Evolutionary conservation across 92 coral and sea anemone genomes (phyloP), one percentile per base, ranked within the genome.

Genomic region (Parazoanthus atlanticus): DNA sequence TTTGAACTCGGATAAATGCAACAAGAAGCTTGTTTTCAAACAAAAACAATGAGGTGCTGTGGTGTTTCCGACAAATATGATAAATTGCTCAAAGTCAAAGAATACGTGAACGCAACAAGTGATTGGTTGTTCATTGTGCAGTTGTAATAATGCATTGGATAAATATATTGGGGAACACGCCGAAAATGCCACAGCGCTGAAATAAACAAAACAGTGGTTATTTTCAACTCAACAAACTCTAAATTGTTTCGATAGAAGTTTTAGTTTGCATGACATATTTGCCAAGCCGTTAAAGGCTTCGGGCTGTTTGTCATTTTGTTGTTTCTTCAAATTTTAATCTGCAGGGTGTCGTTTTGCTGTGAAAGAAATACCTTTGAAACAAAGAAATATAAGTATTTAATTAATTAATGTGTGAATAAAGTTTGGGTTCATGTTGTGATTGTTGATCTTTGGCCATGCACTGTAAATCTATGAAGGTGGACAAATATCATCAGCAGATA

Each of bases 11-110:
- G 43, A 12, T 17, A 17, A 38, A 36, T 74, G 19, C 5, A 74
- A 74, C 79, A 75, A 75, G 29, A 23, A 74, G n/a, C 49, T 75
- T 75, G 79, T 75, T 36, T 75, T 21, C 79, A 36, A 36, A 75
- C 79, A 36, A 16, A 36, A 36, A 23, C 79, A 36, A 10, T 9
- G 49, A 46, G 52, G 79, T 36, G 52, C 17, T 9, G n/a, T 73
- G 43, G 38, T 9, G 38, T 73, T 73, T 73, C 25, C 38, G 43
- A 31, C 34, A 36, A 36, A 21, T 19, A 74, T 36, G 28, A 75
- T 36, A 36, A 75, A 75, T 34, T 75, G 49, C 19, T 75, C 26
- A 75, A 1, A 4, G 11, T 74, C 23, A 74, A 52, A 12, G 21
- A 23, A 23, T 73, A 30, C 36, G 43, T 73, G 77, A 19, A 73